These are phyloP conservation scores for Lasius platythorax DNA, from an alignment of 2,888 invertebrate species.

Conservation along the genomic window DNA sequence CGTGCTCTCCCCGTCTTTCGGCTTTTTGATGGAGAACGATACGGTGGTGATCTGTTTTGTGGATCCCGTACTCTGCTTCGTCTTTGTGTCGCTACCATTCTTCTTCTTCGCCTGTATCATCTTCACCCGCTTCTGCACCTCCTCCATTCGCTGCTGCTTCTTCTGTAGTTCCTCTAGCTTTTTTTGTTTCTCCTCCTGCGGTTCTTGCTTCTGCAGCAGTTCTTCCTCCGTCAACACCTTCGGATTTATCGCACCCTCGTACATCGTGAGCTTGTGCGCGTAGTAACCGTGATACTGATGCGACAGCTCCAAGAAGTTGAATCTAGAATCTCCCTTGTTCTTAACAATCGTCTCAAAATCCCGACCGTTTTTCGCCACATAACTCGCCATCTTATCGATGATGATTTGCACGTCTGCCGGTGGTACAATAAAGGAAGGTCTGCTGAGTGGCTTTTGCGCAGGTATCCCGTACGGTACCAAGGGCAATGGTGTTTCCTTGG, in stretches of 20 bases:
- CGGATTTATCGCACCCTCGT: constrained; percentile 83
- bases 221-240: constrained; percentile 84
- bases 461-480: constrained; percentile 83
- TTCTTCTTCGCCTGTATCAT: constrained; percentile 85
- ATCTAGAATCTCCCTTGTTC: constrained; percentile 94
- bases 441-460: constrained; percentile 84
- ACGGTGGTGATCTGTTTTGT: constrained; percentile 87
- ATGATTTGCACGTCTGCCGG: constrained; percentile 94
- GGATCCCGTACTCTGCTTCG: constrained; percentile 75
- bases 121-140: constrained; percentile 83
- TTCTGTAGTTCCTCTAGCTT: constrained; percentile 83
- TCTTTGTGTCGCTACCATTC: constrained; percentile 78
- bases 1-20: constrained; percentile 90
- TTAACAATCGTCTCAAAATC: constrained; percentile 96
- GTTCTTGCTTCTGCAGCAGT: constrained; percentile 82
- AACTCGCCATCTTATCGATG: constrained; percentile 98
- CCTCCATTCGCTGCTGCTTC: constrained; percentile 85
- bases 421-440: constrained; percentile 88
- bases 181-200: constrained; percentile 83
- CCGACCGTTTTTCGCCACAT: constrained; percentile 97
- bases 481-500: constrained; percentile 76
- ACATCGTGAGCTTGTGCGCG: constrained; percentile 88
- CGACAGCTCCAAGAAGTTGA: constrained; percentile 93
- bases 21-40: constrained; percentile 94
- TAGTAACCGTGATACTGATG: constrained; percentile 95